These are phyloP conservation scores for Pachyramphus minor DNA, from an alignment of 2,113 vertebrate species.

Conservation along the genomic window DNA sequence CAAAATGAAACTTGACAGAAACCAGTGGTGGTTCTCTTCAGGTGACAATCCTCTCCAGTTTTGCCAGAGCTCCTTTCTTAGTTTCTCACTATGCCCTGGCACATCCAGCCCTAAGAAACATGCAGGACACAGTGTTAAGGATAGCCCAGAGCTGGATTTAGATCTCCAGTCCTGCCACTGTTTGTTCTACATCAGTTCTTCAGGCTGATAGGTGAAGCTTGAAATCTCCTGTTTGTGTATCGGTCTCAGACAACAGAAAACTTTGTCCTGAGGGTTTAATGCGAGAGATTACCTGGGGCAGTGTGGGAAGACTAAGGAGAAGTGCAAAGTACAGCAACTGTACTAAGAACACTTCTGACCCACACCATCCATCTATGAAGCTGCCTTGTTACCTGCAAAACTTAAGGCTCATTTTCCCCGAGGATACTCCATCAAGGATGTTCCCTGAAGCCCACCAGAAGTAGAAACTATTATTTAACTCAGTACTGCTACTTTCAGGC, in stretches of 20 bases:
- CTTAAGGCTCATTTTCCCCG: background rate
- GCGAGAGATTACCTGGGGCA: background rate
- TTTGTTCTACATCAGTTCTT: background rate
- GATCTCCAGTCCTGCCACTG: background rate
- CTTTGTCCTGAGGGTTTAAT: background rate
- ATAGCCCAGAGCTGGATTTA: background rate
- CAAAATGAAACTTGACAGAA: background rate
- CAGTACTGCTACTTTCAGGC: background rate
- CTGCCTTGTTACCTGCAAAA: background rate
- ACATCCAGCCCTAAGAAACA: background rate
- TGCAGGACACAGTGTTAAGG: background rate
- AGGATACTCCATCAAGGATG: background rate
- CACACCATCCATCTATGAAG: background rate
- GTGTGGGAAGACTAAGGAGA: fast-evolving
- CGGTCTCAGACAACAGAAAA: background rate
- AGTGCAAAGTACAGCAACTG: background rate
- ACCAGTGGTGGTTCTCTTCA: background rate
- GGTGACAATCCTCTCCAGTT: background rate
- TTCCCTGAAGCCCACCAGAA: background rate
- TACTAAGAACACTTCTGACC: background rate
- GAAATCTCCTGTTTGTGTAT: background rate
- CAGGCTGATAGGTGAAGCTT: background rate
- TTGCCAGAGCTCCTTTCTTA: background rate
- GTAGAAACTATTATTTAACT: background rate
- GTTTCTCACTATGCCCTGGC: background rate